These are phyloP conservation scores for Diaprepes abbreviatus DNA, from an alignment of 2,888 invertebrate genomes.

Conservation along the genomic window DNA sequence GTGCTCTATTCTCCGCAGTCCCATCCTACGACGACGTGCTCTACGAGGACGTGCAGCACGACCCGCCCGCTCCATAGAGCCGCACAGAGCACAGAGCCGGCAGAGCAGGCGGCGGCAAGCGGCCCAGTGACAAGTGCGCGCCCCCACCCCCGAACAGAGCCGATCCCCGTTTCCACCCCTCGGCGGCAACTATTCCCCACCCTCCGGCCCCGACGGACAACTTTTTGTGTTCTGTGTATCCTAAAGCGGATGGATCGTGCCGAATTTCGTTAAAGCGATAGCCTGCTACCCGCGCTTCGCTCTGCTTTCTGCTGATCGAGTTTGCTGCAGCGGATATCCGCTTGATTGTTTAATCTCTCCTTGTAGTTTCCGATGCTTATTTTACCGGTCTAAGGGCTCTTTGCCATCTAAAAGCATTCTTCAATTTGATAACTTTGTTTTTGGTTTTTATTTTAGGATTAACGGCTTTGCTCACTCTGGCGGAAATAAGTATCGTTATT, in stretches of 20 bases:
- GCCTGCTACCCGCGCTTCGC: constrained; percentile 20
- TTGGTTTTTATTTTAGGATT: too few species aligned
- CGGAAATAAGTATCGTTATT: too few species aligned
- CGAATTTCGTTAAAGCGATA: constrained; percentile 56
- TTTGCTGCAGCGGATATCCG: constrained; percentile 42
- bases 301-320: constrained; percentile 13
- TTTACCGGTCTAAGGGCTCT: constrained; percentile 11
- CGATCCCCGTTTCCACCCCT: constrained; percentile 42
- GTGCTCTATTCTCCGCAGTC: constrained; percentile 65
- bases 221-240: constrained; percentile 52
- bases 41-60: constrained; percentile 52
- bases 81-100: constrained; percentile 21
- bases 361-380: constrained; percentile 46
- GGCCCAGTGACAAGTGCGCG: constrained; percentile 51
- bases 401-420: background rate
- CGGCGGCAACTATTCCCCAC: constrained; percentile 50
- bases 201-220: constrained; percentile 50
- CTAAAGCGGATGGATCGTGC: constrained; percentile 43
- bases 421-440: background rate
- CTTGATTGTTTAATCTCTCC: constrained; percentile 46
- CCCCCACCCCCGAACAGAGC: constrained; percentile 45
- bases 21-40: constrained; percentile 9
- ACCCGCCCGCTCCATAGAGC: constrained; percentile 28
- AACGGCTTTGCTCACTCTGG: too few species aligned
- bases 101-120: constrained; percentile 22